Percentiles rank a stretch among this genome's conserved stretches.
phyloP scores from a whole-genome alignment of 2,797 vertebrate species.

The Tenualosa ilisha region DNA sequence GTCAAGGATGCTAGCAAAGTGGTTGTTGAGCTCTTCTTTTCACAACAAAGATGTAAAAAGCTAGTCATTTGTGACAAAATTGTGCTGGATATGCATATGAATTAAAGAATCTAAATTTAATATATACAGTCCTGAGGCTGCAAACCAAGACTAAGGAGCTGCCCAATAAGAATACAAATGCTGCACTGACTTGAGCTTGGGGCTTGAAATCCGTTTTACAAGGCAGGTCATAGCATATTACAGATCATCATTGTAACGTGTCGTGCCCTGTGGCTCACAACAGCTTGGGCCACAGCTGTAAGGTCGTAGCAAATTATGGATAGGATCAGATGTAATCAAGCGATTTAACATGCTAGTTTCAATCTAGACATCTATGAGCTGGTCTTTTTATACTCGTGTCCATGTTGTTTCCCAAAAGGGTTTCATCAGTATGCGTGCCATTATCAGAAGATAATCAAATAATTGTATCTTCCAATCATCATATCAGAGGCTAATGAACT shows the following conservation, averaged over 20 bases:
- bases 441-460: conserved; percentile 12
- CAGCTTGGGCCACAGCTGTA: background rate
- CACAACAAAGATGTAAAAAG: background rate
- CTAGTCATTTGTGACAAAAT: background rate
- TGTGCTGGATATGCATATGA: background rate
- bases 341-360: conserved; percentile 23
- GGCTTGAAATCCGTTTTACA: background rate
- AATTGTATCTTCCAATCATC: conserved; percentile 10
- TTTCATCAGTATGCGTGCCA: background rate
- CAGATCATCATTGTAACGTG: background rate
- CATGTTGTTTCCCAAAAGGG: background rate
- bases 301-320: conserved; percentile 56
- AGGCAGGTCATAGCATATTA: background rate
- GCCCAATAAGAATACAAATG: background rate
- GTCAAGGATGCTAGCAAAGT: background rate
- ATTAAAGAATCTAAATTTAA: background rate
- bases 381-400: background rate
- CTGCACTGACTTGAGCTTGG: background rate
- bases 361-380: background rate
- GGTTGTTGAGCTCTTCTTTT: background rate
- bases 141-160: background rate
- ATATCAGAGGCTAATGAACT: background rate
- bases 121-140: background rate
- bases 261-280: background rate
- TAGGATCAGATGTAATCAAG: conserved; percentile 56